Conservation (phyloP, 2,113 vertebrate species). For the Vanacampus margaritifer region DNA sequence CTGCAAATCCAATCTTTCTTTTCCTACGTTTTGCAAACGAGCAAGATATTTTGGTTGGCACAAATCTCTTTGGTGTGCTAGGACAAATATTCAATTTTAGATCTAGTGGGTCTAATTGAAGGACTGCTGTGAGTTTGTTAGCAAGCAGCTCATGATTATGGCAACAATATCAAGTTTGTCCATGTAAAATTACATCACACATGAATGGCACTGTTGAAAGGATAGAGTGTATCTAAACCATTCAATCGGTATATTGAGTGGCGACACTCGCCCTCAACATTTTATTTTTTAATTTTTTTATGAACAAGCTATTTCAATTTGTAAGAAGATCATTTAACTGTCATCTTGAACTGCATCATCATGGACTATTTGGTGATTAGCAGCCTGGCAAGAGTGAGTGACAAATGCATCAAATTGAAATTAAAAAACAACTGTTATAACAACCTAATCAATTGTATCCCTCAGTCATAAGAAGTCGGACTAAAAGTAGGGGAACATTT, state of each 20-base stretch:
- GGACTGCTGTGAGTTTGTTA: constrained; percentile 6
- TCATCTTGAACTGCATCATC: background rate
- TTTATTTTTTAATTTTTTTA: no score
- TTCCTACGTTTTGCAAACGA: constrained; percentile 1
- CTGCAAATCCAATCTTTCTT: constrained; percentile 12
- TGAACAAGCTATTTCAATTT: background rate
- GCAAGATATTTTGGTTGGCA: background rate
- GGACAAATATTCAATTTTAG: constrained; percentile 14
- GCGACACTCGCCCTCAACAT: background rate
- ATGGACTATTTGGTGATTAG: background rate
- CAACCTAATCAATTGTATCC: background rate
- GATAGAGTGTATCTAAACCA: no score
- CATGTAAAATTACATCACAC: background rate
- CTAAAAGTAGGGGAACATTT: background rate
- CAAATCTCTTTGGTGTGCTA: background rate
- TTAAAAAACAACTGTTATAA: no score
- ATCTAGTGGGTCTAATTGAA: background rate
- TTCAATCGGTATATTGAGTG: background rate
- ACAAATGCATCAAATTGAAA: background rate
- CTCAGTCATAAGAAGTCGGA: background rate
- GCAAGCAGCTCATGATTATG: background rate
- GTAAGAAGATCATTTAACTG: background rate
- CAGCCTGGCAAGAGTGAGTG: background rate
- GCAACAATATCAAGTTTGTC: background rate
- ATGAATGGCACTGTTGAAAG: background rate